Evolutionary conservation across 2,113 vertebrate genomes (phyloP), one percentile per base, ranked within the genome.

Genomic region (Entosphenus tridentatus): DNA sequence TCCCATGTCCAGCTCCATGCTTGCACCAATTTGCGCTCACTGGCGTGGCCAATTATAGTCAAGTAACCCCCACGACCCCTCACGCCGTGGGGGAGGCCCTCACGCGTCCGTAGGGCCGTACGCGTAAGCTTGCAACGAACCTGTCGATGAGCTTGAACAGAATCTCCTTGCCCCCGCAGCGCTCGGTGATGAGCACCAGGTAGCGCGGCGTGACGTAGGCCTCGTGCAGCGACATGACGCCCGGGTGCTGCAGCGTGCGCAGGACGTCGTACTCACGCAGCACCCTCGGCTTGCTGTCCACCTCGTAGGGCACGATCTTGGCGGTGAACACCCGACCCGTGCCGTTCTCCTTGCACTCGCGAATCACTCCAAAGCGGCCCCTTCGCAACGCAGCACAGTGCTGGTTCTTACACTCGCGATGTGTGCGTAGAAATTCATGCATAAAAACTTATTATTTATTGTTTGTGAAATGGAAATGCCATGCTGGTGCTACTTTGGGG

Each of bases 121-220:
- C 39, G 39, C 39, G 39, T 39, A 39, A 39, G 6, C 39, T 39
- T 65, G 21, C 10, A 65, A 65, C 62, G 75, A 72, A 96, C 93
- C 90, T 87, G 79, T 98, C 93, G 3, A 89, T 85, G 0, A 96
- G 84, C 75, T 87, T 89, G 76, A 87, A 85, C 74, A 97, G 92
- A 67, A 98, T 81, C 74, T 97, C 93, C 70, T 90, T 88, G 72
- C 89, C 92, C 0, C 84, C 75, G 2, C 93, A 98, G 79, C 82
- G 85, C 79, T 98, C 93, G 0, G 88, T 83, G 65, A 98, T 96
- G 62, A 98, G 87, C 71, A 98, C 93, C 2, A 98, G 83, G 78
- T 96, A 98, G 54, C 90, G 86, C 0, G 93, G 93, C 0, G 93
- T 97, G 79, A 97, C 90, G 70, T 98, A 97, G 0, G 93, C 93